Base-by-base conservation (phyloP, 92 coral and sea anemone species). In the Palythoa caribaeorum region DNA sequence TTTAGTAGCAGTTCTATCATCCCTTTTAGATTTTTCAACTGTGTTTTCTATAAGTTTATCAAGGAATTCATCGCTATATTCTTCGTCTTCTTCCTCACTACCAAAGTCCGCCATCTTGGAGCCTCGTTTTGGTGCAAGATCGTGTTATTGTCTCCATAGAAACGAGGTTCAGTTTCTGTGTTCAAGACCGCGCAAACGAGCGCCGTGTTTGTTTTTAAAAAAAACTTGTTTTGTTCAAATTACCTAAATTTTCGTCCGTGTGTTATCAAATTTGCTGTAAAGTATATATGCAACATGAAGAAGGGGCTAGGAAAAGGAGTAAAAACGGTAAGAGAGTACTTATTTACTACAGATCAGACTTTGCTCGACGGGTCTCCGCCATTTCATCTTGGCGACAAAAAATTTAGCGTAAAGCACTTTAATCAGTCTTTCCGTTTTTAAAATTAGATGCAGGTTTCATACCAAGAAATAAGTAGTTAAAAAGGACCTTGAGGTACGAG, bases 231-330 rank as follows among this genome's bases (percentile, higher is more conserved):
- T 37, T 78, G 20, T 36, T 57, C 17, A 16, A 57, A 57, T 78
- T 44, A 5, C 2, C 14, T 35, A 35, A 17, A 14, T 14, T 28
- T 20, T 36, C 68, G 17, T 57, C 59, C 28, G 55, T 48, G 20
- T 7, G 13, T 57, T 78, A 55, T 38, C 9, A 78, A 6, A 21
- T 38, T 3, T 19, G 28, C 13, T 78, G n/a, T 9, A 28, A 37
- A 36, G 4, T 16, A 38, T 21, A 36, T 9, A 28, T 36, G 12
- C 68, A 57, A 54, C 44, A 78, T 78, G 83, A 78, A 78, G 71
- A 78, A 78, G 83, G 83, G 70, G 13, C 70, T 52, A 78, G 70
- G 83, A 15, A 78, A 55, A 78, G 83, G 83, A 28, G 21, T 28
- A 55, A 78, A 78, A 57, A 21, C 19, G 83, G 83, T 78, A 78